Conservation (phyloP, 2,888 invertebrate genomes). For the Nymphalis urticae region DNA sequence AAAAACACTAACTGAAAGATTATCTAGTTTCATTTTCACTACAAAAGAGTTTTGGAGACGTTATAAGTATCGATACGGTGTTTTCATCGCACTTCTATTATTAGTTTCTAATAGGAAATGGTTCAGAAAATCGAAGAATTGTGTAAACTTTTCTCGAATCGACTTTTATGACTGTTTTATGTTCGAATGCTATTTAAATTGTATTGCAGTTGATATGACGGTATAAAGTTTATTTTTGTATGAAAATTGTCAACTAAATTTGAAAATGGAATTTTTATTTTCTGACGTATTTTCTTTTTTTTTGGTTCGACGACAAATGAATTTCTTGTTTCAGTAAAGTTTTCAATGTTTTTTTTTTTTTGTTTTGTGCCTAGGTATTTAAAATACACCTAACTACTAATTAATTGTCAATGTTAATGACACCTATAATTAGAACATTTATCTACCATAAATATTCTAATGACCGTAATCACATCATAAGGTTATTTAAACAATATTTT, state of each 20-base stretch:
- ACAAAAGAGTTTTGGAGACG: not conserved
- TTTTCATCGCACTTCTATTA: not conserved
- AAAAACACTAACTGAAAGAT: not conserved
- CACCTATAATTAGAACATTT: too few relatives aligned
- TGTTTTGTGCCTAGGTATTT: too few relatives aligned
- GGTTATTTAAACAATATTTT: too few relatives aligned
- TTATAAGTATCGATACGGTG: not conserved
- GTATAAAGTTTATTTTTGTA: not conserved
- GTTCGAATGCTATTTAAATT: slow-evolving; percentile 10
- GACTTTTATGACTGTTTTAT: slow-evolving; percentile 4
- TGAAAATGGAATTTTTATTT: too few relatives aligned
- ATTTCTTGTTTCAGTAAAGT: too few relatives aligned
- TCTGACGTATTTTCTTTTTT: too few relatives aligned
- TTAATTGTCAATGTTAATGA: too few relatives aligned
- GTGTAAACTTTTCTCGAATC: not conserved
- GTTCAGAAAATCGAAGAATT: slow-evolving; percentile 1
- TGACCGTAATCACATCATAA: too few relatives aligned
- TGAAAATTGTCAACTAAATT: not conserved
- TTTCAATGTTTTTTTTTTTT: too few relatives aligned
- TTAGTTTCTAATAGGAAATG: slow-evolving; percentile 9
- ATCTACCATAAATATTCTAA: too few relatives aligned
- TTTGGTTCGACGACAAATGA: too few relatives aligned
- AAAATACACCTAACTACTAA: too few relatives aligned
- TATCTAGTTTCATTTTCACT: not conserved
- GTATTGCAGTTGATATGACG: not conserved